phyloP scores from a whole-genome alignment of 2,113 vertebrate genomes.

The Petrocephalus microphthalmus region DNA sequence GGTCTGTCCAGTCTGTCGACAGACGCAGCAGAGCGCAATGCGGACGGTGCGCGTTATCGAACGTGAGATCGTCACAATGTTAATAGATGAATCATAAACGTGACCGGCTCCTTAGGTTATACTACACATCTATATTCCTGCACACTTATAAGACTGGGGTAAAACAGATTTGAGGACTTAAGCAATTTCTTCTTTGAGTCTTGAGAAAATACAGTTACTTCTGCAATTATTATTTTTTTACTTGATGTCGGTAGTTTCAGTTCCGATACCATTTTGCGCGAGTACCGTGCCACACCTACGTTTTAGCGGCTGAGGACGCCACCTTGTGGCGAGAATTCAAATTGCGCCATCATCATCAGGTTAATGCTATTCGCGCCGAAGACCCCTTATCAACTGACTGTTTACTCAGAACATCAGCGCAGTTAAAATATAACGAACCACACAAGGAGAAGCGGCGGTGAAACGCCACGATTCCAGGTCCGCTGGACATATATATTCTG shows the following conservation, averaged over 20 bases:
- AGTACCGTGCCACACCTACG: background rate
- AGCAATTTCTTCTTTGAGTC: background rate
- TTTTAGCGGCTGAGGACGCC: background rate
- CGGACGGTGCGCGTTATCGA: background rate
- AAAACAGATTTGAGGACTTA: background rate
- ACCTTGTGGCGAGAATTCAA: background rate
- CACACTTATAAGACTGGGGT: background rate
- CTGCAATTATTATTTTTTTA: background rate
- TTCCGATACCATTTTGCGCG: background rate
- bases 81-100: background rate
- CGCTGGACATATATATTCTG: background rate
- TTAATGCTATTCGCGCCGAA: background rate
- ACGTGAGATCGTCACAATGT: background rate
- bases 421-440: background rate
- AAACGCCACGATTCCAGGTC: background rate
- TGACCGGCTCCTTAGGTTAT: background rate
- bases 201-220: background rate
- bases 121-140: background rate
- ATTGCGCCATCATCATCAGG: background rate
- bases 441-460: background rate
- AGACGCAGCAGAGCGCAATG: background rate
- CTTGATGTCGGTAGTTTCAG: background rate
- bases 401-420: background rate
- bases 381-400: background rate
- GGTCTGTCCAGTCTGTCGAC: background rate